Conservation (phyloP, 2,888 invertebrate genomes). For the Epistrophe eligans region DNA sequence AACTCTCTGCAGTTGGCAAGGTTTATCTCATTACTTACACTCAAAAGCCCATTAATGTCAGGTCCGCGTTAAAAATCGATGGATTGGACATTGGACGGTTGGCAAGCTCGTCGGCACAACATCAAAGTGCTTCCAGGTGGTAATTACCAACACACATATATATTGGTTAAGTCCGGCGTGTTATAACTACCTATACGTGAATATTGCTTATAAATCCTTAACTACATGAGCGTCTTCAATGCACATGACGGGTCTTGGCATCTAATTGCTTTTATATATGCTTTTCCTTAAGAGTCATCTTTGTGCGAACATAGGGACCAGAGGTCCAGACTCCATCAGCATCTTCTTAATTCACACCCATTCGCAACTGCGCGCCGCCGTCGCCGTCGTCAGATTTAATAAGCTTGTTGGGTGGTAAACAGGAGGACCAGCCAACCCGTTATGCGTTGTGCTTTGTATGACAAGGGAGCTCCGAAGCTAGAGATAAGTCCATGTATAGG, state of each 20-base stretch:
- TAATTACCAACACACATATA: constrained; percentile 66
- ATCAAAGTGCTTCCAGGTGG: constrained; percentile 79
- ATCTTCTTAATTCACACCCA: constrained; percentile 63
- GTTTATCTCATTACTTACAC: constrained; percentile 81
- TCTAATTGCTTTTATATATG: constrained; percentile 71
- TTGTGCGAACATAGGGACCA: constrained; percentile 22
- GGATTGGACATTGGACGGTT: constrained; percentile 81
- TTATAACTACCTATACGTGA: constrained; percentile 19
- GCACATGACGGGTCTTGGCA: constrained; percentile 65
- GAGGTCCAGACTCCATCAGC: constrained; percentile 14
- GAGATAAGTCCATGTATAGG: background rate
- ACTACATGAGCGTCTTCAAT: constrained; percentile 57
- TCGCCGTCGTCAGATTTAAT: constrained; percentile 47
- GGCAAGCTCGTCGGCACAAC: constrained; percentile 79
- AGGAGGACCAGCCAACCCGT: constrained; percentile 45
- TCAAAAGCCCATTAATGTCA: constrained; percentile 82
- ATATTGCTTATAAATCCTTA: constrained; percentile 57
- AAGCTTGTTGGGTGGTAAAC: constrained; percentile 53
- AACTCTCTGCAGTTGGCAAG: constrained; percentile 76
- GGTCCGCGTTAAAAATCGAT: constrained; percentile 84
- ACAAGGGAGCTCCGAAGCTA: constrained; percentile 40
- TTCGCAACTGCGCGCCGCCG: constrained; percentile 41
- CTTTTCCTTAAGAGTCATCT: constrained; percentile 34
- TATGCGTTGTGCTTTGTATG: constrained; percentile 57
- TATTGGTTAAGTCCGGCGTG: background rate